These are phyloP conservation scores for Psilopsiagon aurifrons DNA, from an alignment of 2,113 vertebrate genomes.

Conservation along the genomic window DNA sequence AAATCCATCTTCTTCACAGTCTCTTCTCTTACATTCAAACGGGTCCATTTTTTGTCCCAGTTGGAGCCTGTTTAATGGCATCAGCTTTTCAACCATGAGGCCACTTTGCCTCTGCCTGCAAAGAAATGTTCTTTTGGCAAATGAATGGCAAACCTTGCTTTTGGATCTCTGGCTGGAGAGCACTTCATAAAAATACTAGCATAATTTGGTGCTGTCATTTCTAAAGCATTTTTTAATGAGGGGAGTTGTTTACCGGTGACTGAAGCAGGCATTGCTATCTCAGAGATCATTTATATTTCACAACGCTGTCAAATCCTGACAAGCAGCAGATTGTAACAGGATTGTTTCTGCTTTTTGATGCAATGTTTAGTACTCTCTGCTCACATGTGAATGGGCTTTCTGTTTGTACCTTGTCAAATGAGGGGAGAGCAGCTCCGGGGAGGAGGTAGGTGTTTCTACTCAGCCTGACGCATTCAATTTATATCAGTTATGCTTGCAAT, in stretches of 20 bases:
- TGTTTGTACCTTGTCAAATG: constrained; percentile 47
- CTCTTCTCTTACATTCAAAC: background rate
- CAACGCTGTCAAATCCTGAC: constrained; percentile 66
- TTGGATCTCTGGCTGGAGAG: constrained; percentile 1
- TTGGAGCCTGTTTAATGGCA: background rate
- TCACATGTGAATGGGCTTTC: constrained; percentile 9
- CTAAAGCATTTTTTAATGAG: constrained; percentile 56
- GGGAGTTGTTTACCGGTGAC: constrained; percentile 57
- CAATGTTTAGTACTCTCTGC: background rate
- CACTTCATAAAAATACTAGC: constrained; percentile 32
- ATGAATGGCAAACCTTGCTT: background rate
- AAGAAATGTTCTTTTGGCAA: background rate
- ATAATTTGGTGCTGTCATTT: constrained; percentile 65
- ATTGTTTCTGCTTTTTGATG: constrained; percentile 56
- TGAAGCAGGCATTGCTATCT: constrained; percentile 44
- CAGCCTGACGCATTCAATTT: constrained; percentile 43
- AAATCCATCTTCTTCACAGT: background rate
- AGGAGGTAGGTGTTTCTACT: constrained; percentile 16
- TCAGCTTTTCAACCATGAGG: background rate
- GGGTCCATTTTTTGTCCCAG: background rate
- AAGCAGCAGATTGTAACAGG: constrained; percentile 68
- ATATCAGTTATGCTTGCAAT: constrained; percentile 17
- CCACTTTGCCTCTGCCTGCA: background rate
- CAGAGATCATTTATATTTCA: constrained; percentile 70
- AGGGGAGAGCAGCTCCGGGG: background rate